A percentile compares a stretch with the other conserved stretches of the same genome.
Conservation (phyloP, 2,113 vertebrate species). For the Ascaphus truei region DNA sequence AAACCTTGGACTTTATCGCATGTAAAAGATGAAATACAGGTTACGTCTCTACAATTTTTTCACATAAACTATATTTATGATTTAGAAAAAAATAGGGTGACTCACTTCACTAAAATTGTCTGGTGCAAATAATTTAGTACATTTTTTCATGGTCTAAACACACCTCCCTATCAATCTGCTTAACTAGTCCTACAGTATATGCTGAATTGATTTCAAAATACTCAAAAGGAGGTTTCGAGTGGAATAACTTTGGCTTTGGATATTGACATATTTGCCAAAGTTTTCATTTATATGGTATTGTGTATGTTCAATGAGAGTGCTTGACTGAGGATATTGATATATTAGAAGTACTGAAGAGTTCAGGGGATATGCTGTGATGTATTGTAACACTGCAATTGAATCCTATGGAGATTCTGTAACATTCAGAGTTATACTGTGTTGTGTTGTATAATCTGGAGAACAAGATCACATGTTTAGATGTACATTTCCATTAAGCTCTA, state of each 20-base stretch:
- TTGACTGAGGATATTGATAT: neutral
- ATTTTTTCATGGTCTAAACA: slow-evolving; percentile 16
- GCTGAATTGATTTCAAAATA: neutral
- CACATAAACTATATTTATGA: slow-evolving; percentile 34
- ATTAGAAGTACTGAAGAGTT: neutral
- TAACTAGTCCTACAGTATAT: slow-evolving; percentile 21
- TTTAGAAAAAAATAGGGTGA: slow-evolving; percentile 33
- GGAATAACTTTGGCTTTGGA: neutral
- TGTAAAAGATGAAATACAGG: slow-evolving; percentile 35
- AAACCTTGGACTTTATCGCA: slow-evolving; percentile 34
- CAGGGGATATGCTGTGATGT: neutral
- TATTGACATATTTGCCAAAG: neutral
- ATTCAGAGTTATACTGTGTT: neutral
- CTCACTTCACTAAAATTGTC: slow-evolving; percentile 33
- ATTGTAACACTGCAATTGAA: neutral
- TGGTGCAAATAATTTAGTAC: slow-evolving; percentile 12
- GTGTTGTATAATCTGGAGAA: neutral
- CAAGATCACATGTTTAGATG: no score
- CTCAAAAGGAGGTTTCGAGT: neutral
- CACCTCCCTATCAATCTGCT: slow-evolving; percentile 26
- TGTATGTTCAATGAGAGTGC: neutral
- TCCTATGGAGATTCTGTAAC: neutral
- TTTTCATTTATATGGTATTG: neutral
- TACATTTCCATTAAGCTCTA: no score
- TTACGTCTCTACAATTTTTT: slow-evolving; percentile 20